Evolutionary conservation across 1,140 invertebrate species (phyloP), one percentile per base, ranked within the genome.

Genomic region (Drosophila micromelanica): DNA sequence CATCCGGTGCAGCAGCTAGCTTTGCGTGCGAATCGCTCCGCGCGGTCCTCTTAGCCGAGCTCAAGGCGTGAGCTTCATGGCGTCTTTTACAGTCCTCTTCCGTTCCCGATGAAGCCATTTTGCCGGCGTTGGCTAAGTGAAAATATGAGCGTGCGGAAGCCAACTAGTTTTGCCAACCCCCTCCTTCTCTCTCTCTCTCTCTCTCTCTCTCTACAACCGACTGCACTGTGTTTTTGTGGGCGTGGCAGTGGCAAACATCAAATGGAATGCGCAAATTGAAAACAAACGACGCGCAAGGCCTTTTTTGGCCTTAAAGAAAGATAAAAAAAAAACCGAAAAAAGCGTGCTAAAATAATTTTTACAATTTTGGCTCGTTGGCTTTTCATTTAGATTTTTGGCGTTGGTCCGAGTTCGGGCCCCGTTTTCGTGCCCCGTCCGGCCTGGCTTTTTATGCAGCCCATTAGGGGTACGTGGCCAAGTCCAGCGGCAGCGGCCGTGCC

Each of bases 31-130:
- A 87, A 86, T 87, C 67, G 78, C 75, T 64, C 82, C 82, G 57
- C 75, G 61, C 62, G 82, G 82, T 86, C 67, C 78, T 80, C 65
- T 81, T 76, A 62, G 68, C 69, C 15, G 65, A 68, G 68, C 82
- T 81, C 82, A 67, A 78, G 71, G 82, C 82, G 82, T 87, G 75
- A 87, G 82, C 73, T 85, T 82, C 79, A 82, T 78, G 64, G 79
- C 79, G 71, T 54, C 72, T 82, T 85, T 87, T 86, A 86, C 82
- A 82, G 84, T 78, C 75, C 51, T 59, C 78, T 86, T 86, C 84
- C 82, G 81, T 51, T 80, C 13, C 42, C 62, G 40, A 57, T 69
- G 82, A 78, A 87, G 79, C 78, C 84, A 73, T 87, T 86, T 46
- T 23, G 48, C 72, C 52, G 42, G 30, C 49, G 71, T 56, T 63